Percentiles rank a stretch among this genome's conserved stretches.
Evolutionary conservation across 2,888 invertebrate species (phyloP).

Genomic region (Harpalus rufipes): DNA sequence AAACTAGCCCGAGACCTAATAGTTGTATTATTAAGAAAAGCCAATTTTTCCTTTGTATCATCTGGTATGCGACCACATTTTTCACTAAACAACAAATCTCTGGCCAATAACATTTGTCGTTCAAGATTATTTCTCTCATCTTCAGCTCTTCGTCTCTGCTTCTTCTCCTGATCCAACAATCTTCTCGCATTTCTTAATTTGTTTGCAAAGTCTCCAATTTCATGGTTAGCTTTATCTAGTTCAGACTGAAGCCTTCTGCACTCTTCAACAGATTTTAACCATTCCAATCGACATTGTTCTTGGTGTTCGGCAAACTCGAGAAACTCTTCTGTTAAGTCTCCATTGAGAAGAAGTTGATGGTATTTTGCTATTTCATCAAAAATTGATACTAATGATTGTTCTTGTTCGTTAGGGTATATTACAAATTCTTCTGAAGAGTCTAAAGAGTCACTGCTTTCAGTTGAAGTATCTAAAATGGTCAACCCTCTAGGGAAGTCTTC

Average conservation of each 20-base stretch:
- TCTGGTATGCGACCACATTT: constrained; percentile 85
- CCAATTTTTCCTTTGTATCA: constrained; percentile 89
- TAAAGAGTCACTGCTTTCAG: neutral
- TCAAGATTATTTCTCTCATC: constrained; percentile 86
- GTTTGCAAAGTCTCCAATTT: constrained; percentile 87
- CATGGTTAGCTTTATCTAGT: constrained; percentile 85
- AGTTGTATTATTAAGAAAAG: constrained; percentile 84
- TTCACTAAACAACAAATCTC: constrained; percentile 84
- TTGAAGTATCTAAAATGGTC: neutral
- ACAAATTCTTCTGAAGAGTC: neutral
- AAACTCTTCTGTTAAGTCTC: constrained; percentile 57
- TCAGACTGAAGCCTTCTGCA: constrained; percentile 85
- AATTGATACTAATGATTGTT: constrained; percentile 28
- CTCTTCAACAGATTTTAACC: constrained; percentile 85
- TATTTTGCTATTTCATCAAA: constrained; percentile 55
- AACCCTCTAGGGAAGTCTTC: constrained; percentile 55
- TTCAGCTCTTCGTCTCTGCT: constrained; percentile 84
- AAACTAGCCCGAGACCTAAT: constrained; percentile 76
- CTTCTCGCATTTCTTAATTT: constrained; percentile 90
- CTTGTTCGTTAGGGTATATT: neutral
- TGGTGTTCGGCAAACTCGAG: constrained; percentile 58
- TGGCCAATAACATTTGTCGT: constrained; percentile 85
- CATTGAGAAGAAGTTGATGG: constrained; percentile 17
- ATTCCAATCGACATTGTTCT: constrained; percentile 72
- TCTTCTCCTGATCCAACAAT: constrained; percentile 89